Percentiles rank a stretch among this genome's conserved stretches.
These are phyloP conservation scores for Isurus oxyrinchus DNA, from an alignment of 2,113 vertebrate genomes.

Conservation along the genomic window DNA sequence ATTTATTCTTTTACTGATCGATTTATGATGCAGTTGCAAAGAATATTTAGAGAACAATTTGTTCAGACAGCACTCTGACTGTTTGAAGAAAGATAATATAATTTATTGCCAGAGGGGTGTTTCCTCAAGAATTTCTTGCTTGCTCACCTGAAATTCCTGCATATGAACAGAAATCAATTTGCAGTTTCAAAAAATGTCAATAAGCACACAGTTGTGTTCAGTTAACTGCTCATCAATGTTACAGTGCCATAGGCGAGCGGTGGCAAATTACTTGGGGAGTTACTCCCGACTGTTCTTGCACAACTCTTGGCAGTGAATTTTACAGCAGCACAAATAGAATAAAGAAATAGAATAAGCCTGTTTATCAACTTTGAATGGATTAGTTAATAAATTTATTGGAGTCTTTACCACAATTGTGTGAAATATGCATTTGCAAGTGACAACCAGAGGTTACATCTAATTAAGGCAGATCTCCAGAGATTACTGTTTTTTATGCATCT, in stretches of 20 bases:
- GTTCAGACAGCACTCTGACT: constrained; percentile 26
- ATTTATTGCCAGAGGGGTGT: constrained; percentile 16
- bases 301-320: background rate
- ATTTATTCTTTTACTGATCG: background rate
- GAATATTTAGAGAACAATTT: constrained; percentile 29
- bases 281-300: background rate
- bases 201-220: background rate
- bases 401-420: background rate
- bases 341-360: background rate
- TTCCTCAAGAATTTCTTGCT: constrained; percentile 4
- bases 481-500: background rate
- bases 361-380: background rate
- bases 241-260: background rate
- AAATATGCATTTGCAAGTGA: background rate
- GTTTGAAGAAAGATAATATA: constrained; percentile 28
- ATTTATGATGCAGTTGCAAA: constrained; percentile 27
- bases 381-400: background rate
- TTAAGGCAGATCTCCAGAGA: background rate
- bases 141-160: background rate
- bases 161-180: background rate
- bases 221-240: background rate
- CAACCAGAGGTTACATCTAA: background rate
- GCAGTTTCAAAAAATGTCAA: constrained; percentile 4
- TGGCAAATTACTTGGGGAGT: background rate
- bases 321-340: background rate